Base-by-base conservation (phyloP, 2,888 invertebrate species). In the Griposia aprilina region DNA sequence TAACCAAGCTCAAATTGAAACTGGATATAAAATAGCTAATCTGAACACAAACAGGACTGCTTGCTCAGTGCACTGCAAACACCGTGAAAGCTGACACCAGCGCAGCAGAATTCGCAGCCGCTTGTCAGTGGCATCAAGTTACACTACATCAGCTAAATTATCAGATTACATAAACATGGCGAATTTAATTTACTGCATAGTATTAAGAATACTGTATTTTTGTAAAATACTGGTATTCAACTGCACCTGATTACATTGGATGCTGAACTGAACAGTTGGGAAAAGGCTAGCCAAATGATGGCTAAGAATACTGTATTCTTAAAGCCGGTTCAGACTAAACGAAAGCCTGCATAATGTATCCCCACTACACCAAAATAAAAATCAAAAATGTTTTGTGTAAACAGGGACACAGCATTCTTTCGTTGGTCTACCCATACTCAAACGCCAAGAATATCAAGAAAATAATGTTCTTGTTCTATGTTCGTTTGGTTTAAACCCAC, bases 31-130 rank as follows among this genome's bases (percentile, higher is more conserved):
- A 55, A 17, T 45, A 41, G 8, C 7, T 45, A 30, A 76, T 62
- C 36, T 26, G 15, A 65, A 48, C 17, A 59, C 26, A 68, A 68
- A 78, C 62, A 79, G 66, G 30, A 41, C 6, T 26, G 65, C 63
- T 55, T 78, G 60, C 45, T 78, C 20, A 66, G 26, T 55, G 69
- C 57, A 59, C 17, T 41, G 70, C 30, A 59, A 68, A 65, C 17
- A 57, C 55, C 48, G 57, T 78, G 81, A 41, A 72, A 84, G 50
- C 55, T 11, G 84, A 81, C 50, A 84, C 84, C 84, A 55, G 26
- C 15, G 13, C 50, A 52, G 50, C 63, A 59, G 23, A 52, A 66
- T 71, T 50, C 41, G 23, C n/a, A 30, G 45, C 30, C 17, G 80
- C 71, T 50, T 11, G 1, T 13, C n/a, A 55, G 13, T 26, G n/a